phyloP scores from a whole-genome alignment of 2,888 invertebrate genomes.

The Leptinotarsa tumamoca region DNA sequence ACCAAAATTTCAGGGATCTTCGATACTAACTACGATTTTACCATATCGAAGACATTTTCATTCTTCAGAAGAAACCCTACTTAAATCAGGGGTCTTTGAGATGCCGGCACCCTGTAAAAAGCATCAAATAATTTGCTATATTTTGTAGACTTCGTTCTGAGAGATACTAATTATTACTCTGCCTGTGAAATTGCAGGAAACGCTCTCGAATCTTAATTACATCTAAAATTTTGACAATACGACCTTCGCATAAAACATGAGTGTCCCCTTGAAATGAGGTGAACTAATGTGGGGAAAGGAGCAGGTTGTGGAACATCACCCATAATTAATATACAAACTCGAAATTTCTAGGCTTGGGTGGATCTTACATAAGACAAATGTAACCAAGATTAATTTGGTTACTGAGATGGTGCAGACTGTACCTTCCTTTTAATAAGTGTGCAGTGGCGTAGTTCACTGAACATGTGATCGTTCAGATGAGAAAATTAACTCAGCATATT shows the following conservation, averaged over 20 bases:
- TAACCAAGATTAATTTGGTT: slow-evolving; percentile 51
- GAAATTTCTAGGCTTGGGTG: slow-evolving; percentile 48
- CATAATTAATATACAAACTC: slow-evolving; percentile 53
- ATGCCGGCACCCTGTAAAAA: background rate
- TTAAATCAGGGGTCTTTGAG: background rate
- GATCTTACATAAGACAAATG: slow-evolving; percentile 51
- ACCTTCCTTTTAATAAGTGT: background rate
- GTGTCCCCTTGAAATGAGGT: slow-evolving; percentile 37
- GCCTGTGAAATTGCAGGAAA: slow-evolving; percentile 11
- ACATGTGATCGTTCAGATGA: background rate
- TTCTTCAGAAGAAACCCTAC: background rate
- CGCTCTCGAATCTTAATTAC: slow-evolving; percentile 33
- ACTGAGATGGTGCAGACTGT: slow-evolving; percentile 45
- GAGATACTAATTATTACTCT: slow-evolving; percentile 10
- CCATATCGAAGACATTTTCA: background rate
- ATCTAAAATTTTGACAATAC: slow-evolving; percentile 37
- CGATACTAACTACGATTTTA: background rate
- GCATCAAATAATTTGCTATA: background rate
- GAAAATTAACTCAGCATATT: background rate
- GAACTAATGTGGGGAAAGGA: slow-evolving; percentile 39
- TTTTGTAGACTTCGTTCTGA: slow-evolving; percentile 4
- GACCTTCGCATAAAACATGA: slow-evolving; percentile 36
- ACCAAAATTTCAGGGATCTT: no score
- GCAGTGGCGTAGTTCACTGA: slow-evolving; percentile 6
- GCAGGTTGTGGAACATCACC: slow-evolving; percentile 47